Evolutionary conservation across 2,888 invertebrate genomes (phyloP), one percentile per base, ranked within the genome.

Genomic region (Luperina testacea): DNA sequence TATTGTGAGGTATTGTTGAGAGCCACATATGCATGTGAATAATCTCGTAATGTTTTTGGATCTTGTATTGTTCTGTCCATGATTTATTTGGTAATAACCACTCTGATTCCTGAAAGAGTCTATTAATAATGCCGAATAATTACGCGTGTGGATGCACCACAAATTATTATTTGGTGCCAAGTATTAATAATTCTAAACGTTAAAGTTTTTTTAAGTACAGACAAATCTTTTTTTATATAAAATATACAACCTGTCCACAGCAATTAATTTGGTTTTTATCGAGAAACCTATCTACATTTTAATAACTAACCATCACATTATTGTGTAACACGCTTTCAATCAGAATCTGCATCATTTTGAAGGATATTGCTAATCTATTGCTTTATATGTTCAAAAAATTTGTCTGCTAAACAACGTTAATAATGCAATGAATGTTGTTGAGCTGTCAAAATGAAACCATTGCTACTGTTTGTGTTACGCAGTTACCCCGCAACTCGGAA

Each of bases 81-180:
- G 42, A n/a, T 61, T 53, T 32, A 13, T 65, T 38, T 24, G 11
- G 38, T 74, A 71, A 74, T 63, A 59, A 70, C 24, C 53, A 71
- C 73, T 79, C 61, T 61, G 67, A 17, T 45, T 38, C n/a, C 32
- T 59, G 17, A 71, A 68, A 74, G 70, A 27, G 13, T 15, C 42
- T 15, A 74, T 80, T 63, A 79, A 79, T 65, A 72, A 63, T 15
- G 38, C 24, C 3, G 27, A 77, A 38, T 38, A 11, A n/a, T 59
- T 38, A 38, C 15, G 15, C 9, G 15, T 51, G 32, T 32, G 51
- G 6, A 69, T 70, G 32, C 70, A 53, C 51, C 32, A 70, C 2
- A 70, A 8, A 17, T 53, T 9, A n/a, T 48, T 13, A 51, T 24
- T 24, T 8, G 8, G 5, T 51, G 6, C 32, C 8, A 51, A 8